Evolutionary conservation across 2,113 vertebrate genomes (phyloP).

Genomic region (Notarius quadriscutis): DNA sequence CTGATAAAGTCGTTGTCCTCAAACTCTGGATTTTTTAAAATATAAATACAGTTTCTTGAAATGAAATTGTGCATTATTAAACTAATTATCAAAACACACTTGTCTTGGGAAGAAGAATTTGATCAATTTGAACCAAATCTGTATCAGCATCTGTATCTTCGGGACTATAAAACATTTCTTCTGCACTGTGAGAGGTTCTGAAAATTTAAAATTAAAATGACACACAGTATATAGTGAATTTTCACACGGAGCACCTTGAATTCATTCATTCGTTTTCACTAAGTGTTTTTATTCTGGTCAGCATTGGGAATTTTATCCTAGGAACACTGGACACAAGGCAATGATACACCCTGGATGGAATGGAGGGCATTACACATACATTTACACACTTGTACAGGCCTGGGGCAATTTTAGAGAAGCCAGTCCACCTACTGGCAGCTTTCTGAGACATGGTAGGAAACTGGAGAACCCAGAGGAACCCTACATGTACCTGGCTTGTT

Average conservation of each 20-base stretch:
- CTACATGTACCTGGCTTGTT: constrained; percentile 69
- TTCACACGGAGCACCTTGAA: too few species aligned
- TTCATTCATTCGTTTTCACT: background rate
- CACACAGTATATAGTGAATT: too few species aligned
- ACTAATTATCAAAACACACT: too few species aligned
- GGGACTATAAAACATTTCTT: too few species aligned
- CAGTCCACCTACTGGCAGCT: background rate
- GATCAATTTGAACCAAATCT: too few species aligned
- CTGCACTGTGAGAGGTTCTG: too few species aligned
- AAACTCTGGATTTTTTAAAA: background rate
- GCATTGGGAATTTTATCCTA: background rate
- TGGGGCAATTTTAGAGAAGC: background rate
- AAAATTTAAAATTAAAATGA: too few species aligned
- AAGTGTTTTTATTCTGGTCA: background rate
- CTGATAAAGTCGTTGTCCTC: background rate
- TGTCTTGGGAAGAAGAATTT: too few species aligned
- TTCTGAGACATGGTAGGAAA: background rate
- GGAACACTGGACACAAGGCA: background rate
- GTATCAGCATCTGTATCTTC: too few species aligned
- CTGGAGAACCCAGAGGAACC: background rate
- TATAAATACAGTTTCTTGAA: too few species aligned
- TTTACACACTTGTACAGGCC: background rate
- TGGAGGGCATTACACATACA: background rate
- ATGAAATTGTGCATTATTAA: too few species aligned
- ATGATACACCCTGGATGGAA: background rate